A percentile compares a stretch with the other conserved stretches of the same genome.
Conservation (phyloP, 2,888 invertebrate species). For the Watsonalla cultraria region DNA sequence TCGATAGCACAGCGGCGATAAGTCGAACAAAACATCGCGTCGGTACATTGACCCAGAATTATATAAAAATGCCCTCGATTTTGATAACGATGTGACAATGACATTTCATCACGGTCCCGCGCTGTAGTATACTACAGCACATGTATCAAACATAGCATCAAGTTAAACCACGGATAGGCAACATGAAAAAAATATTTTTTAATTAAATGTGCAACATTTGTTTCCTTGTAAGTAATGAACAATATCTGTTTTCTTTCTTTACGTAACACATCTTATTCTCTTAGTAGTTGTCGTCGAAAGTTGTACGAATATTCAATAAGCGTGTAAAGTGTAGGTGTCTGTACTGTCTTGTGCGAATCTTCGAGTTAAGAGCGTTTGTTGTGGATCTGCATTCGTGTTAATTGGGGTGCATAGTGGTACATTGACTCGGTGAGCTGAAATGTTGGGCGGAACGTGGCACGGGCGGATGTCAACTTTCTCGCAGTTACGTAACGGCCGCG, state of each 20-base stretch:
- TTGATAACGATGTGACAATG: constrained; percentile 70
- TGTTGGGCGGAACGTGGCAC: constrained; percentile 35
- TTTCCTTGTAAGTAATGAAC: too few relatives aligned
- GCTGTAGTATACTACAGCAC: constrained; percentile 20
- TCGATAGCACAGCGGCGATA: constrained; percentile 63
- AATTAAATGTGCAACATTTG: too few relatives aligned
- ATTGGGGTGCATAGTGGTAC: constrained; percentile 42
- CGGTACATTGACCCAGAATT: constrained; percentile 78
- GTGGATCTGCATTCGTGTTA: constrained; percentile 21
- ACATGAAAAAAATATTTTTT: too few relatives aligned
- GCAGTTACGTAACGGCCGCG: constrained; percentile 58
- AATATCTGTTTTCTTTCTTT: too few relatives aligned
- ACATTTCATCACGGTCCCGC: constrained; percentile 59
- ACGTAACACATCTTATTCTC: too few relatives aligned
- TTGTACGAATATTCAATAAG: background rate
- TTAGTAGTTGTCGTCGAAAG: background rate
- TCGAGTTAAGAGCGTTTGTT: constrained; percentile 10
- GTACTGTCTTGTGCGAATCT: constrained; percentile 1
- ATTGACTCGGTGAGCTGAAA: constrained; percentile 40
- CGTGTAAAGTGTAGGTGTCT: background rate
- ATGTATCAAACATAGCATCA: too few relatives aligned
- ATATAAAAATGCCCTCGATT: constrained; percentile 74
- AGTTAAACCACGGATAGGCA: too few relatives aligned
- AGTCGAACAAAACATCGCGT: constrained; percentile 69
- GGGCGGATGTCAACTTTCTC: constrained; percentile 76